Base-by-base conservation (phyloP, 2,797 vertebrate species). In the Sebastes glaucus region DNA sequence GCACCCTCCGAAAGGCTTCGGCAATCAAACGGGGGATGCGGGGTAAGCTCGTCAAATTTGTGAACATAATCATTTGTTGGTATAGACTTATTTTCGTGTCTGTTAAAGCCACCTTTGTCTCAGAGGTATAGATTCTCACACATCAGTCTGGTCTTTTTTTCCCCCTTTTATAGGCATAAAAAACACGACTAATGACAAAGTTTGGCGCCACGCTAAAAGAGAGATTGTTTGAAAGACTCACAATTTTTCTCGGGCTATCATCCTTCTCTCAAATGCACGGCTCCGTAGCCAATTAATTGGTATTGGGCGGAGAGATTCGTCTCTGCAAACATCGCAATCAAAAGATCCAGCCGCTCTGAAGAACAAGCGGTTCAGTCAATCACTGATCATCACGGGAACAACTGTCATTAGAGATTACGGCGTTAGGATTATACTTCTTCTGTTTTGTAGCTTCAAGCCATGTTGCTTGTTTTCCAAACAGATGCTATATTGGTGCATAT, bases 311-410 rank as follows among this genome's bases (percentile, higher is more conserved):
- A 77, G 52, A 74, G 49, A 74, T 63, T 82, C 32, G 66, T 71
- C 38, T 64, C 46, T 62, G 61, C 72, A 67, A 25, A 25, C 71
- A 25, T 38, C 71, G 61, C 63, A 82, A 82, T 85, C 73, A 85
- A 89, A 89, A 69, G 64, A 67, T 60, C 27, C 59, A n/a, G 75
- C 73, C 9, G 69, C 69, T 88, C 64, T 77, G 63, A 78, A 67
- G 71, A 86, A 61, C 53, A 86, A 61, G 60, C 25, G 7, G 59
- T 74, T 14, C 66, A 83, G 75, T 82, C 55, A 53, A 74, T 85
- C 65, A 69, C 68, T 78, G 84, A 90, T 83, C 83, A 78, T 80
- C 63, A 33, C 3, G 8, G 38, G 71, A 35, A 74, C 23, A 68
- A 68, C 78, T 59, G 82, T 66, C 59, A 69, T 81, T 67, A 76